Base-by-base conservation (phyloP, 2,113 vertebrate species). In the Myotis yumanensis region DNA sequence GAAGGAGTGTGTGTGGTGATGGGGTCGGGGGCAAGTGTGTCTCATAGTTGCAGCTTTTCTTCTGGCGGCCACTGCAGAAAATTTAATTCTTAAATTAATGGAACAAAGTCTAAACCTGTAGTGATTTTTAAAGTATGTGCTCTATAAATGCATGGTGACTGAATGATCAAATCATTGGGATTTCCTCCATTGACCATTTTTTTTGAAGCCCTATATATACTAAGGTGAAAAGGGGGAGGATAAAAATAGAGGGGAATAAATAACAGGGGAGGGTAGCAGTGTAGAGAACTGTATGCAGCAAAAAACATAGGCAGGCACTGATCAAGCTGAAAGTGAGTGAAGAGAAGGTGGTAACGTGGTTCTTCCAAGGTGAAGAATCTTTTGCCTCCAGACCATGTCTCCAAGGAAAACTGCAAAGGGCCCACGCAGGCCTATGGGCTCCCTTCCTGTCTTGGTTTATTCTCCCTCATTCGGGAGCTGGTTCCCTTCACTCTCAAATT, bases 71-170 rank as follows among this genome's bases (percentile, higher is more conserved):
- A 52, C 37, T 2, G n/a, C 64, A 68, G 83, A 91, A 75, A 68
- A 80, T 62, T 68, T 68, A 68, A 17, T 16, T n/a, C 64, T 68
- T 68, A 32, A 48, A 32, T 81, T 73, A 87, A 32, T 11, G 14
- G 35, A 32, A 52, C 11, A 12, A 84, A 77, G 40, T 62, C 64
- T 80, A 89, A 85, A 43, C 35, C 5, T 85, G 9, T 30, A 71
- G 77, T 43, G 86, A 77, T 85, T 85, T 94, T 85, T 90, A 72
- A 71, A 71, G n/a, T 76, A 59, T 4, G 12, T 64, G 62, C 11
- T 91, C 69, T 52, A 40, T 22, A 52, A 22, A 35, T 17, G 8
- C 5, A n/a, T 15, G n/a, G 59, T 62, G n/a, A 43, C 57, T n/a
- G 37, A 28, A 35, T 22, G 57, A 81, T 37, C 35, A 28, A 20